These are phyloP conservation scores for Plagodis dolabraria DNA, from an alignment of 2,888 invertebrate species.

Conservation along the genomic window DNA sequence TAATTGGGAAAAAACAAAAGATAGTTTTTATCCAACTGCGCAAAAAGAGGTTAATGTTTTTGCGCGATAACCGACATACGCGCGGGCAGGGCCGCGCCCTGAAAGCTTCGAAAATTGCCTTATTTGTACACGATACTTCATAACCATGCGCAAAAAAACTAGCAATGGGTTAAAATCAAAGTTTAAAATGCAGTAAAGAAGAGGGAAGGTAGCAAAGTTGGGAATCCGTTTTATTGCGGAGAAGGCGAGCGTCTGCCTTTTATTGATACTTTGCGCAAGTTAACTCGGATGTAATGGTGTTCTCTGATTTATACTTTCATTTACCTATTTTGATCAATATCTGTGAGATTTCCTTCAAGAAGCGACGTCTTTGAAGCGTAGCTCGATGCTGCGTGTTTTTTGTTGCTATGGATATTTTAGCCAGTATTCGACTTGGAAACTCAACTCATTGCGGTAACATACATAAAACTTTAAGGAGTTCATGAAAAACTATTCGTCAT, in stretches of 20 bases:
- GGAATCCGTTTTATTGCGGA: conserved; percentile 29
- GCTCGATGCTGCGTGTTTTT: not conserved
- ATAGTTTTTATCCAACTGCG: too few species aligned
- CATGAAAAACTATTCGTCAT: too few species aligned
- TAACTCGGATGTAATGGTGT: conserved; percentile 20
- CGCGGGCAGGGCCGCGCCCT: too few species aligned
- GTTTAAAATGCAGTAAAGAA: conserved; percentile 26
- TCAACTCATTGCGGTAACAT: too few species aligned
- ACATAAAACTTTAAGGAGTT: too few species aligned
- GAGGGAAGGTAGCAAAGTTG: conserved; percentile 31
- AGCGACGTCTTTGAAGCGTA: not conserved
- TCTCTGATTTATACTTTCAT: conserved; percentile 23
- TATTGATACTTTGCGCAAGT: conserved; percentile 32
- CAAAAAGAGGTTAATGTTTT: too few species aligned
- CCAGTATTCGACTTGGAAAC: too few species aligned
- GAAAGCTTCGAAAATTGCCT: too few species aligned
- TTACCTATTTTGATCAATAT: conserved; percentile 22
- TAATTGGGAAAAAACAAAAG: too few species aligned
- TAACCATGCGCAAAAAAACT: too few species aligned
- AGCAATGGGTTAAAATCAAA: conserved; percentile 6
- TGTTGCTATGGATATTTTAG: not conserved
- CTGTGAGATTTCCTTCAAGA: conserved; percentile 7
- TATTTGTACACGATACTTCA: too few species aligned
- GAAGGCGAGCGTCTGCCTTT: conserved; percentile 31
- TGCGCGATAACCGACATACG: too few species aligned